Evolutionary conservation across 2,888 invertebrate genomes (phyloP).

Genomic region (Cerastis rubricosa): DNA sequence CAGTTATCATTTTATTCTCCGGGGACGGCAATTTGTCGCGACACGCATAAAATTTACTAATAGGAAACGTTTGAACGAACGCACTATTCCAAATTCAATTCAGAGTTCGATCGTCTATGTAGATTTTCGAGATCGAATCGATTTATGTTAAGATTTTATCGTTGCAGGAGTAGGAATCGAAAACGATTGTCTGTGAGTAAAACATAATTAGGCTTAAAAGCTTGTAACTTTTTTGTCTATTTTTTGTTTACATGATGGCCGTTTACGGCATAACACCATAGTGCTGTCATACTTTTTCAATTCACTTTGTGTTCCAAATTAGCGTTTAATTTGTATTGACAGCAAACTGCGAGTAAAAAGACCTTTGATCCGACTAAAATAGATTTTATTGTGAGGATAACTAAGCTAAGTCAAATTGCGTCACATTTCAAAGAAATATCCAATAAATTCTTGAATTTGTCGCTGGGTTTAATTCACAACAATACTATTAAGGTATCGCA

Average conservation of each 20-base stretch:
- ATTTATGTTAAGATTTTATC: slow-evolving; percentile 16
- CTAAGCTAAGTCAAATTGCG: neutral
- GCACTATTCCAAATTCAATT: slow-evolving; percentile 67
- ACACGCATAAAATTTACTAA: slow-evolving; percentile 62
- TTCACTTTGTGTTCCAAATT: slow-evolving; percentile 10
- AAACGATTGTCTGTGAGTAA: neutral
- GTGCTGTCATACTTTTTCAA: slow-evolving; percentile 1
- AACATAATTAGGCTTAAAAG: neutral
- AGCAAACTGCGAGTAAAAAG: neutral
- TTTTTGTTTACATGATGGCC: neutral
- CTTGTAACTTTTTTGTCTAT: neutral
- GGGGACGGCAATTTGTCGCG: too few species aligned
- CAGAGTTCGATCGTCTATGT: slow-evolving; percentile 55
- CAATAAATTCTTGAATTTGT: slow-evolving; percentile 18
- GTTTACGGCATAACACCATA: neutral
- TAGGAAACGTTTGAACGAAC: slow-evolving; percentile 64
- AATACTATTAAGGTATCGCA: neutral
- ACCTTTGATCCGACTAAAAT: slow-evolving; percentile 20
- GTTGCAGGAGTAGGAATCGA: neutral
- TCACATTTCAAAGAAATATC: slow-evolving; percentile 11
- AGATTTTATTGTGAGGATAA: slow-evolving; percentile 20
- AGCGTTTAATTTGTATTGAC: slow-evolving; percentile 2
- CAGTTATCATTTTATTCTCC: too few species aligned
- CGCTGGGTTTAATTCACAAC: neutral
- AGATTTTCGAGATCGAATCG: slow-evolving; percentile 14